Evolutionary conservation across 2,797 vertebrate genomes (phyloP).

Genomic region (Labeo calbasu): DNA sequence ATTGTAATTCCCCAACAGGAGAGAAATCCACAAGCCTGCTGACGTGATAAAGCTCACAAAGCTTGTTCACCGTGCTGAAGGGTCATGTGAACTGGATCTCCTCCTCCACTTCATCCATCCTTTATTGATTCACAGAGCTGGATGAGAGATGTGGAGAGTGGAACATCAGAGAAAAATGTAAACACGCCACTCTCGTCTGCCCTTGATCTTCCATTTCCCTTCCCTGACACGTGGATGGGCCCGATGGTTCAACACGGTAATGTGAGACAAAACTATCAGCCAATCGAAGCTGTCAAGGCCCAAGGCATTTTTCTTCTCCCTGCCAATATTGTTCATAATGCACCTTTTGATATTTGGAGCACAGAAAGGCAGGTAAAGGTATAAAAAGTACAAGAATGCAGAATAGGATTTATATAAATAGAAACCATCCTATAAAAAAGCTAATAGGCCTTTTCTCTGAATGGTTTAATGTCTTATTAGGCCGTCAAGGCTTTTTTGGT

Average conservation of each 20-base stretch:
- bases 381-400: constrained; percentile 18
- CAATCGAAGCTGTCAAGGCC: constrained; percentile 40
- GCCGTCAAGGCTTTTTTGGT: background rate
- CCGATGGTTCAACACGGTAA: constrained; percentile 53
- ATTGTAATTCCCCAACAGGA: constrained; percentile 20
- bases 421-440: background rate
- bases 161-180: constrained; percentile 79
- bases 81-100: constrained; percentile 71
- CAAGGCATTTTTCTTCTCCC: background rate
- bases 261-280: constrained; percentile 50
- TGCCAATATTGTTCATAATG: constrained; percentile 10
- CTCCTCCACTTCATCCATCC: constrained; percentile 65
- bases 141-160: constrained; percentile 74
- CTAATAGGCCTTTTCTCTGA: background rate
- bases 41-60: constrained; percentile 59
- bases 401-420: constrained; percentile 29
- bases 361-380: constrained; percentile 27
- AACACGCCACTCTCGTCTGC: constrained; percentile 66
- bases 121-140: constrained; percentile 74
- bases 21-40: constrained; percentile 58
- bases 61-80: constrained; percentile 64
- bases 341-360: constrained; percentile 21
- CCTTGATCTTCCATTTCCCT: constrained; percentile 72
- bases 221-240: constrained; percentile 58
- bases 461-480: background rate